Percentiles rank a stretch among this genome's conserved stretches.
Conservation (phyloP, 2,888 invertebrate genomes). For the Nomada fucata region DNA sequence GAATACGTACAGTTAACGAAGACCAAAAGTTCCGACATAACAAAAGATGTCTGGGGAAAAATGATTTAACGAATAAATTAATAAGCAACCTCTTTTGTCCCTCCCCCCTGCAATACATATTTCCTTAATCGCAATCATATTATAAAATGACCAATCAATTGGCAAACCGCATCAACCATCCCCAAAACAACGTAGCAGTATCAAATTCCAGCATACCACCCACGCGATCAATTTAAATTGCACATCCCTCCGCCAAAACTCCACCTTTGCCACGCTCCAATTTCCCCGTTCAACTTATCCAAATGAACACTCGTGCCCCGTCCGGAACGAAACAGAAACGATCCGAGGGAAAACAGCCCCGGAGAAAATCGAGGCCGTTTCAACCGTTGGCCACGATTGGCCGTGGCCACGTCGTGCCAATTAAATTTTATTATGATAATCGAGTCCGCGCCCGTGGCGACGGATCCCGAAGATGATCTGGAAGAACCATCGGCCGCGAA, state of each 20-base stretch:
- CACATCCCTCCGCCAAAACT: background rate
- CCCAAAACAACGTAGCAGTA: background rate
- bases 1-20: too few species aligned
- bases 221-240: background rate
- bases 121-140: too few species aligned
- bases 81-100: too few species aligned
- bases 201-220: background rate
- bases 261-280: background rate
- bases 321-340: constrained; percentile 19
- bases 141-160: too few species aligned
- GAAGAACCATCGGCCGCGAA: constrained; percentile 23
- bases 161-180: background rate
- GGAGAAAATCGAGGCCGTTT: constrained; percentile 36
- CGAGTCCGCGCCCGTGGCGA: constrained; percentile 42
- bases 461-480: constrained; percentile 56
- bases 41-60: too few species aligned
- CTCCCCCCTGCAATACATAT: too few species aligned
- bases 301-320: background rate
- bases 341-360: constrained; percentile 17
- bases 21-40: too few species aligned
- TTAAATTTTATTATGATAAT: constrained; percentile 69
- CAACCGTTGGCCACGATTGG: constrained; percentile 26
- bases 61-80: too few species aligned
- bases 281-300: background rate
- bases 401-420: constrained; percentile 48